Evolutionary conservation across 2,113 vertebrate genomes (phyloP), one percentile per base, ranked within the genome.

Genomic region (Plotosus lineatus): DNA sequence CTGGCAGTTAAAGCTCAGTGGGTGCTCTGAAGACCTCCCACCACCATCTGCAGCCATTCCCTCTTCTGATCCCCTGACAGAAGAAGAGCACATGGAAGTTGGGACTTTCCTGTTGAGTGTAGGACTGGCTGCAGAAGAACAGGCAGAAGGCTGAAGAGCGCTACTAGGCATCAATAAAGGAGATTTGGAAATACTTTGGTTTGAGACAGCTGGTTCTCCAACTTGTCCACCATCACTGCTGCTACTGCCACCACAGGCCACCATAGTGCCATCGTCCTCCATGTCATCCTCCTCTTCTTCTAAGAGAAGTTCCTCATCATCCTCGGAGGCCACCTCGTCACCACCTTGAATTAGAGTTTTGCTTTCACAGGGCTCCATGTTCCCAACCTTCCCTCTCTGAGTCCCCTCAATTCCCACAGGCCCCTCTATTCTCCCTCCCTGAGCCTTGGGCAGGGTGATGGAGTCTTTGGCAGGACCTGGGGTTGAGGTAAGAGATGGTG

Each of bases 151-250:
- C 95, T 97, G 96, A 92, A 97, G 94, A 96, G 96, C 92, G 89
- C 94, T 96, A 98, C 94, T 96, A 98, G 97, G 97, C 95, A 98
- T 98, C 96, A 93, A 92, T 94, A 98, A 98, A 96, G 97, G 95
- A 97, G 97, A 97, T 96, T 97, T 97, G 96, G 96, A 98, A 97
- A 98, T 97, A 95, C 98, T 99, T 99, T 99, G 98, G 98, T 99
- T 99, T 98, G 97, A 98, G 95, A 98, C 95, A 97, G 96, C 95
- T 94, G 94, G 93, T 95, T 97, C 96, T 93, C 96, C 96, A 90
- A 92, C 95, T 91, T 94, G 93, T 92, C 90, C 90, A 88, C 91
- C 85, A 77, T 89, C 87, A 63, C 93, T 92, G 93, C 89, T 93
- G 93, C 90, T 92, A 92, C 92, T 91, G 90, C 95, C 90, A 90